A percentile compares a stretch with the other conserved stretches of the same genome.
These are phyloP conservation scores for Trypoxylus dichotomus DNA, from an alignment of 1,140 invertebrate genomes.

Conservation along the genomic window DNA sequence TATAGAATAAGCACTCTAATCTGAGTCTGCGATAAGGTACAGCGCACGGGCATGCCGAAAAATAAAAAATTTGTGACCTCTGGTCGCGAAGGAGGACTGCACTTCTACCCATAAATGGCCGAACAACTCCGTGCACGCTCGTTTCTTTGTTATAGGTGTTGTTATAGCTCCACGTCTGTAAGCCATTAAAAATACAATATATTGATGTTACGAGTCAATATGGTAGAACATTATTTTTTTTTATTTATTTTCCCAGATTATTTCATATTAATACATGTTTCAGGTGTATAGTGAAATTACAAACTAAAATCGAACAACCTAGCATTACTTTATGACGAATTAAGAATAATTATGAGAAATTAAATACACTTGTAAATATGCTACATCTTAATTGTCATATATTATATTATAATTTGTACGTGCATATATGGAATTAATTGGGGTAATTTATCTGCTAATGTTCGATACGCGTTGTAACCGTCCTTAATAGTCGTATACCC, in stretches of 20 bases:
- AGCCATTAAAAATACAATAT: not conserved
- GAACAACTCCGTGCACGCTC: conserved; percentile 13
- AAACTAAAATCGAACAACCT: not conserved
- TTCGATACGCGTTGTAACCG: not conserved
- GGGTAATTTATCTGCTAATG: not conserved
- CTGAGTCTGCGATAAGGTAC: not conserved
- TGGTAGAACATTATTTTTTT: not conserved
- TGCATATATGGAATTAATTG: not conserved
- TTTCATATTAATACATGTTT: not conserved
- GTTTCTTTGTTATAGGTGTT: conserved; percentile 13
- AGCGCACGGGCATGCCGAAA: not conserved
- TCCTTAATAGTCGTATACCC: not conserved
- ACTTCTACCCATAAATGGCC: conserved; percentile 9
- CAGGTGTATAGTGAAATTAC: not conserved
- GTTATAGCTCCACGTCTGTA: conserved; percentile 14
- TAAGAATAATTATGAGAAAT: conserved; percentile 13
- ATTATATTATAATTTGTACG: not conserved
- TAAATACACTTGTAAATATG: not conserved
- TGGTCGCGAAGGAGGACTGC: conserved; percentile 11
- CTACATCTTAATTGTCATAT: not conserved
- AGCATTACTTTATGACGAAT: not conserved
- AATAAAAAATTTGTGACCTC: conserved; percentile 12
- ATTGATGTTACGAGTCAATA: not conserved
- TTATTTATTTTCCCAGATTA: not conserved
- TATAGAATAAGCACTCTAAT: not conserved